Percentiles rank a stretch among this genome's conserved stretches.
phyloP scores from a whole-genome alignment of 1,140 invertebrate species.

The Rhagoletis zephyria region DNA sequence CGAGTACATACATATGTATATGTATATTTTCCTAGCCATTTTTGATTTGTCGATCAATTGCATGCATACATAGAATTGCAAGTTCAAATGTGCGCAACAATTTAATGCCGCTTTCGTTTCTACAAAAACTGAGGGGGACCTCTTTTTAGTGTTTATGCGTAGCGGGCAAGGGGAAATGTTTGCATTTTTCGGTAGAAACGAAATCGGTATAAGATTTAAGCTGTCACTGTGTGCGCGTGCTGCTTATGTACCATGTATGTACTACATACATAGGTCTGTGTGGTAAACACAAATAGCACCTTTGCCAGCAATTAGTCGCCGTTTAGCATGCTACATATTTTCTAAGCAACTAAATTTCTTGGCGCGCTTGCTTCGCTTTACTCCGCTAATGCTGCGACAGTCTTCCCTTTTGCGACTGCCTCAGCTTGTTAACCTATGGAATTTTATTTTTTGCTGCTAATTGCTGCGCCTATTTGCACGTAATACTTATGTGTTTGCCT shows the following conservation, averaged over 20 bases:
- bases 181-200: too few species aligned
- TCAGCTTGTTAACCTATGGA: neutral
- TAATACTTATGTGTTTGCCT: neutral
- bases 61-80: neutral
- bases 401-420: neutral
- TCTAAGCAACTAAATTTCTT: too few species aligned
- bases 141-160: too few species aligned
- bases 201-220: too few species aligned
- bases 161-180: too few species aligned
- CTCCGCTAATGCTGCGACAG: neutral
- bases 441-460: neutral
- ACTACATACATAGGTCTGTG: too few species aligned
- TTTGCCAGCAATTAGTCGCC: neutral
- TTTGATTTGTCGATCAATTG: neutral
- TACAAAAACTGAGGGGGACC: neutral
- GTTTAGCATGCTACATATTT: neutral
- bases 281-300: neutral
- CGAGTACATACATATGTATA: neutral
- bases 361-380: neutral
- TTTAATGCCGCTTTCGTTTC: neutral
- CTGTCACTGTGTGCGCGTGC: too few species aligned
- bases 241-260: too few species aligned
- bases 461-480: slow-evolving; percentile 6
- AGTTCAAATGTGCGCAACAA: neutral
- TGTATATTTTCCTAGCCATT: neutral